Evolutionary conservation across 2,113 vertebrate species (phyloP), one percentile per base, ranked within the genome.

Genomic region (Thamnaconus septentrionalis): DNA sequence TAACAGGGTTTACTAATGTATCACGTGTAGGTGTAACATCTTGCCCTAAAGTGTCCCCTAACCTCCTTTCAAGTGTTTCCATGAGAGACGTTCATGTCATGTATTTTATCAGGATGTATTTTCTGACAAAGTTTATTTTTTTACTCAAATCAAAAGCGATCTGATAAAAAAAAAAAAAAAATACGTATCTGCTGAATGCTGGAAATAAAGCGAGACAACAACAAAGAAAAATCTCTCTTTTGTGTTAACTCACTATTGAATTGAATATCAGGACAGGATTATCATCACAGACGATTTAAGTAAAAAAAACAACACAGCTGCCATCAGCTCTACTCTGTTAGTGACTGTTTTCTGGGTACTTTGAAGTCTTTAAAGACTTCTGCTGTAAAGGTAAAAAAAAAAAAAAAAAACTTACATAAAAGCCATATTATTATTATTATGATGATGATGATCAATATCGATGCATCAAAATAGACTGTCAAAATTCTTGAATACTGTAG

Each of bases 91-190:
- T 91, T 92, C 89, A 93, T 90, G 87, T 92, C 64, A 68, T 89
- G 81, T 94, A 31, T 94, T 94, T 94, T 95, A 93, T 93, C 92
- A 87, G 94, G 89, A 94, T 79, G 92, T 93, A 94, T 94, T 94
- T 92, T 93, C 93, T 94, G 91, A 94, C 92, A 96, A 94, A 94
- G 94, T 94, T 94, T 95, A 95, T 96, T 96, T 96, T 96, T 95
- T 92, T 94, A 96, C 93, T 91, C 93, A 92, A 90, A 18, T 48
- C n/a, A 92, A 66, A 79, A 86, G 92, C 57, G 10, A 78, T 83
- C 69, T 64, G 58, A 81, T 85, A 84, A 75, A 84, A 86, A 93
- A 87, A 65, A 41, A 12, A 58, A 65, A 41, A 51, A 6, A 62
- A 43, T 73, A 78, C 69, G 2, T 31, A 31, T 31, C 18, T 31